Evolutionary conservation across 2,888 invertebrate genomes (phyloP), one percentile per base, ranked within the genome.

Genomic region (Idaea biselata): DNA sequence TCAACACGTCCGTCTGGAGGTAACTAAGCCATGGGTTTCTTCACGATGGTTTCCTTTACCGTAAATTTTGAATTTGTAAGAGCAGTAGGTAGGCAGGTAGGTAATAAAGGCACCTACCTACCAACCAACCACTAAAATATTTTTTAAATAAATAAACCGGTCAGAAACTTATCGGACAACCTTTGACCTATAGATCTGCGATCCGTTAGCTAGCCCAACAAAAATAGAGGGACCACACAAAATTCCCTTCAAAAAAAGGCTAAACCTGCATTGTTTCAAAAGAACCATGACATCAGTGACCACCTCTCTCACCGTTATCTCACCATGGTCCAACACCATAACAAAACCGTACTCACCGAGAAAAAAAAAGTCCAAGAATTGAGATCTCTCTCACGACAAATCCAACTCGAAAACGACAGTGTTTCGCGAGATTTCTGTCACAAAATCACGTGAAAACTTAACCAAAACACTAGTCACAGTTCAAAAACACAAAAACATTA

Each of bases 371-470:
- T 77, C 80, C 76, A 83, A 83, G 83, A 83, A 65, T 63, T 69
- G 62, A 64, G 62, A 60, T 65, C 66, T 83, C 84, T 77, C 78
- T 75, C 79, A 73, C 75, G 78, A 77, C 74, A 79, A 87, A 87
- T 87, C 87, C 85, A 75, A 81, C 75, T 73, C 73, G 80, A 87
- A 86, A 87, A 86, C 86, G 87, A 84, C 84, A 82, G 79, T 76
- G 79, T 86, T 90, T 84, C 74, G 77, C 79, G 86, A 75, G 84
- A 86, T 90, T 90, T 87, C 79, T 75, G 71, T 76, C 73, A 68
- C 73, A 86, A 88, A 90, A 90, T 74, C 87, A 80, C 87, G 79
- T 73, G 71, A 88, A 87, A 88, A 86, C 84, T 69, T 58, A 67
- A 67, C 60, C 69, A 68, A 76, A 72, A 77, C 82, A 81, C 72